Conservation (phyloP, 2,113 vertebrate genomes). For the Xiphophorus maculatus region DNA sequence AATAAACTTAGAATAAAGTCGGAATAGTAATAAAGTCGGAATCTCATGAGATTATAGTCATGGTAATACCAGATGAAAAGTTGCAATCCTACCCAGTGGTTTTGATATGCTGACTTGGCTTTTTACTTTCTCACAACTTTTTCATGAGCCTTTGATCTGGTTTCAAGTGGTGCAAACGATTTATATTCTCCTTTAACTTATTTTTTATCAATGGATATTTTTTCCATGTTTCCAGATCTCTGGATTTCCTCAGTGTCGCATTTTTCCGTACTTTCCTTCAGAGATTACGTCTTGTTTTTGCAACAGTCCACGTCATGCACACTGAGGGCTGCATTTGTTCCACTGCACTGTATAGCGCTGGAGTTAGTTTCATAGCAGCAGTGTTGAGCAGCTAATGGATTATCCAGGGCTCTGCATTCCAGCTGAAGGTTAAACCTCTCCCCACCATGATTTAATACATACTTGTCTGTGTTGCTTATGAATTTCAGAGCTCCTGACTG, state of each 20-base stretch:
- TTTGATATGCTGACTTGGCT: neutral
- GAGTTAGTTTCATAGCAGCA: conserved; percentile 31
- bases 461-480: conserved; percentile 71
- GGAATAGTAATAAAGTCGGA: no score
- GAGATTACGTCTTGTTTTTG: neutral
- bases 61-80: no score
- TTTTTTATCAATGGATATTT: neutral
- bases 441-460: conserved; percentile 68
- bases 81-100: neutral
- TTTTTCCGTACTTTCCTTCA: neutral
- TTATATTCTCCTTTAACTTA: neutral
- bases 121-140: no score
- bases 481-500: conserved; percentile 66
- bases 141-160: no score
- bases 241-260: neutral
- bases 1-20: no score
- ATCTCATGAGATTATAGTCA: no score
- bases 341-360: conserved; percentile 11
- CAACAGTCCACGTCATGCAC: neutral
- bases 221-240: neutral
- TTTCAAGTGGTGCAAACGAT: neutral
- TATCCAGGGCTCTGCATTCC: conserved; percentile 68
- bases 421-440: conserved; percentile 70
- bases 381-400: conserved; percentile 50
- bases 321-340: conserved; percentile 1